Percentiles rank a stretch among this genome's conserved stretches.
Conservation (phyloP, 2,888 invertebrate species). For the Cryptophagus acutangulus region DNA sequence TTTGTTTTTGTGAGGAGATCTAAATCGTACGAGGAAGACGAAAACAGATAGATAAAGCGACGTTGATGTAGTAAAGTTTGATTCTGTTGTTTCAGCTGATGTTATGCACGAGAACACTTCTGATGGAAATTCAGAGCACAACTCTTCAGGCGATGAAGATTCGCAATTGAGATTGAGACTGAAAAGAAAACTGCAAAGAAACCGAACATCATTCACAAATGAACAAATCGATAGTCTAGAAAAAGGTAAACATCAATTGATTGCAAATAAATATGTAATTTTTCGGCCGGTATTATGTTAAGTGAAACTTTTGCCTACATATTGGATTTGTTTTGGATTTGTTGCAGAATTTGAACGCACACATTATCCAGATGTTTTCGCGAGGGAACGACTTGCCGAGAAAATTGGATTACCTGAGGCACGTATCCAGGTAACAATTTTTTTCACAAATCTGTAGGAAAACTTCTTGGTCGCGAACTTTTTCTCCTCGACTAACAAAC, state of each 20-base stretch:
- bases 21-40: no score
- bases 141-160: conserved; percentile 85
- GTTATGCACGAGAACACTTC: conserved; percentile 69
- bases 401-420: conserved; percentile 98
- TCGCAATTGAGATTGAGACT: conserved; percentile 88
- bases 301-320: not conserved
- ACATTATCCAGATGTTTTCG: conserved; percentile 96
- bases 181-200: conserved; percentile 94
- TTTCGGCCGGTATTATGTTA: not conserved
- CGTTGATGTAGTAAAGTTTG: no score
- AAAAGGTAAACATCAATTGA: conserved; percentile 67
- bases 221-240: conserved; percentile 98
- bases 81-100: conserved; percentile 45
- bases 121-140: conserved; percentile 87
- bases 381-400: conserved; percentile 89
- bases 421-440: conserved; percentile 91
- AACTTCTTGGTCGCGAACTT: conserved; percentile 10
- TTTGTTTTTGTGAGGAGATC: no score
- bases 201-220: conserved; percentile 96
- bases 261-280: not conserved
- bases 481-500: no score
- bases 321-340: conserved; percentile 23
- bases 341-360: conserved; percentile 91
- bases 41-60: no score
- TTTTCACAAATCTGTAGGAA: conserved; percentile 40